Evolutionary conservation across 2,888 invertebrate species (phyloP), one percentile per base, ranked within the genome.

Genomic region (Scaptomyza parva): DNA sequence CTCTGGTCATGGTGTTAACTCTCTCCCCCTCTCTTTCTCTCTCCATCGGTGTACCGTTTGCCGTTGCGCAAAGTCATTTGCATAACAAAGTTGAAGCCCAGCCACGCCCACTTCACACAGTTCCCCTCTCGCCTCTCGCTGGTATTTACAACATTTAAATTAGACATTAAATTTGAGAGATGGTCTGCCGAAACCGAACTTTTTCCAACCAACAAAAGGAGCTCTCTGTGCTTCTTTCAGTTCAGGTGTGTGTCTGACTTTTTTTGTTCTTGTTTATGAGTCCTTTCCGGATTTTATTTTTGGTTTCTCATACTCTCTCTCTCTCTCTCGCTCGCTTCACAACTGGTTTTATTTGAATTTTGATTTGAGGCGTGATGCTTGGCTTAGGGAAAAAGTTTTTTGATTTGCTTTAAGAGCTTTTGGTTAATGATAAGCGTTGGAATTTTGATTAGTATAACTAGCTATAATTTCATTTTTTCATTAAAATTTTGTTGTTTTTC

Each of bases 111-210:
- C 24, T 24, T 24, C 24, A 40, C 53, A 18, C 12, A 30, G n/a
- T 1, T 9, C 9, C 35, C 2, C 5, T 12, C 39, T 17, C 48
- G 41, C 18, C 24, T 69, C 44, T 78, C 24, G 72, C 44, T 78
- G 70, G 63, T 74, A 86, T 82, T 84, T 86, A 84, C 82, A 84
- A 82, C 82, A 84, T 84, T 85, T 80, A 85, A 85, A 86, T 84
- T 82, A 85, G 86, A 84, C 84, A 85, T 86, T 84, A 85, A 85
- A 86, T 84, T 86, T 86, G 84, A 84, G 74, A 73, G 86, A 85
- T 85, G 85, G 77, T 78, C 86, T 84, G 86, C 71, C 78, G 58
- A 67, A 67, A 77, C 64, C 8, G 22, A 78, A 81, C 75, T 81
- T 81, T 37, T 37, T 53, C 12, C 17, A 24, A 12, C 12, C 4